Evolutionary conservation across 2,113 vertebrate species (phyloP).

Genomic region (Symphodus melops): DNA sequence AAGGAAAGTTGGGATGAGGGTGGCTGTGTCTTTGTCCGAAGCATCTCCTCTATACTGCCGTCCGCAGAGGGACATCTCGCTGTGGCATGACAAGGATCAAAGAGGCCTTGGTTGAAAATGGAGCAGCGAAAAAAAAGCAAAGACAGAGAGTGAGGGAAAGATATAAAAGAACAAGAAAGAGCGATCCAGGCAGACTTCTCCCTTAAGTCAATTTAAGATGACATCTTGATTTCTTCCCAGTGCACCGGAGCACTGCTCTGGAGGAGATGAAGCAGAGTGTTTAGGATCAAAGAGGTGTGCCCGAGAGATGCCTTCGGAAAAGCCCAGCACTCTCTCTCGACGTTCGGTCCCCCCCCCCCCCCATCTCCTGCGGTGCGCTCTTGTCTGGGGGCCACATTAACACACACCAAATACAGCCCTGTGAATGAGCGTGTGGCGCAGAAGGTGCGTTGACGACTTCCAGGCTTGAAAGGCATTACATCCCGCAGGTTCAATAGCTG

Average conservation of each 20-base stretch:
- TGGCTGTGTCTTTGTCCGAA: slow-evolving; percentile 52
- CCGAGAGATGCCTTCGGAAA: slow-evolving; percentile 65
- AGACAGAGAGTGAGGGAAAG: slow-evolving; percentile 48
- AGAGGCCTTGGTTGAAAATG: slow-evolving; percentile 63
- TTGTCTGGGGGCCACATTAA: slow-evolving; percentile 57
- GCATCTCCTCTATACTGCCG: slow-evolving; percentile 52
- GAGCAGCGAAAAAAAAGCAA: slow-evolving; percentile 68
- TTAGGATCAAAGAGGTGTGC: slow-evolving; percentile 81
- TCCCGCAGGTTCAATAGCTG: slow-evolving; percentile 25
- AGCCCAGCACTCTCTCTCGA: slow-evolving; percentile 57
- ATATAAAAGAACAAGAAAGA: slow-evolving; percentile 73
- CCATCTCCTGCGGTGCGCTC: slow-evolving; percentile 60
- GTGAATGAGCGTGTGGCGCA: slow-evolving; percentile 23
- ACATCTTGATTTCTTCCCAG: slow-evolving; percentile 83
- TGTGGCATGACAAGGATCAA: slow-evolving; percentile 74
- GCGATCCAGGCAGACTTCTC: slow-evolving; percentile 69
- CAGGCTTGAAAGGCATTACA: slow-evolving; percentile 10
- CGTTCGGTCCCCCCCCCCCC: slow-evolving; percentile 68
- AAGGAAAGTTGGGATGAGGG: slow-evolving; percentile 46
- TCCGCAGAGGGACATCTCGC: slow-evolving; percentile 66
- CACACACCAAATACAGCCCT: slow-evolving; percentile 30
- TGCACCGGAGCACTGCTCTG: slow-evolving; percentile 55
- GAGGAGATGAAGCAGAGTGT: slow-evolving; percentile 77
- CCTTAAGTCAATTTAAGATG: slow-evolving; percentile 81
- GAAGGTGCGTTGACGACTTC: slow-evolving; percentile 29